phyloP scores from a whole-genome alignment of 35 echinoderm and acorn worm genomes.

The Holothuria glaberrima region DNA sequence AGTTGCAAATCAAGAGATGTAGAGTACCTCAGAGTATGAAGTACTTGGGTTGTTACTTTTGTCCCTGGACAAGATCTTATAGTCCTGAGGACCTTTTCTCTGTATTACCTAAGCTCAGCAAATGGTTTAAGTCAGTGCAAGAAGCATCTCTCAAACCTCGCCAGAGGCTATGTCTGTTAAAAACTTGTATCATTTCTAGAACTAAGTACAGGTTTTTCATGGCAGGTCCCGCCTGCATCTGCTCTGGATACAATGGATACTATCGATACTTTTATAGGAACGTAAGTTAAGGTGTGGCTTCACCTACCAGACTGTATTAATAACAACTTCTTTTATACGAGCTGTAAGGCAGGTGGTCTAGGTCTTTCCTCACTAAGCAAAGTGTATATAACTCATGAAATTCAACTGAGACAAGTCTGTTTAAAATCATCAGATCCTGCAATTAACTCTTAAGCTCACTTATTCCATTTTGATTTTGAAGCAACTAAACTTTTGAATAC shows the following conservation, averaged over 20 bases:
- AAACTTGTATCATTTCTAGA: no score
- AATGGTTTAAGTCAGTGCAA: no score
- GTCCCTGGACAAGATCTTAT: no score
- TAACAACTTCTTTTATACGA: background rate
- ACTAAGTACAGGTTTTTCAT: no score
- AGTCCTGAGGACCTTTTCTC: no score
- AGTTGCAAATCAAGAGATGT: no score
- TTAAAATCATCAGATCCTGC: background rate
- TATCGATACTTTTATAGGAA: background rate
- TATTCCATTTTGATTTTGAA: background rate
- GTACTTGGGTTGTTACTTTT: no score
- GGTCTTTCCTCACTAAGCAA: background rate
- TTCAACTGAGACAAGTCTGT: background rate
- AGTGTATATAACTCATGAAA: background rate
- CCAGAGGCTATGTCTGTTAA: no score
- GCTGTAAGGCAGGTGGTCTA: background rate
- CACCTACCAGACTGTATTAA: slow-evolving; percentile 10
- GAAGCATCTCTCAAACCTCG: no score
- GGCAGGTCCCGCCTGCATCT: background rate
- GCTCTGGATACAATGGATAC: background rate
- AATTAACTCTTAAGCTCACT: background rate
- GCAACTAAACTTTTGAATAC: no score
- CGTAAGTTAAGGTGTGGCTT: background rate
- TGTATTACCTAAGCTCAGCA: no score
- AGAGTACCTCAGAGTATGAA: no score